These are phyloP conservation scores for Steinernema khuongi DNA, from an alignment of 1,140 invertebrate species.

Conservation along the genomic window DNA sequence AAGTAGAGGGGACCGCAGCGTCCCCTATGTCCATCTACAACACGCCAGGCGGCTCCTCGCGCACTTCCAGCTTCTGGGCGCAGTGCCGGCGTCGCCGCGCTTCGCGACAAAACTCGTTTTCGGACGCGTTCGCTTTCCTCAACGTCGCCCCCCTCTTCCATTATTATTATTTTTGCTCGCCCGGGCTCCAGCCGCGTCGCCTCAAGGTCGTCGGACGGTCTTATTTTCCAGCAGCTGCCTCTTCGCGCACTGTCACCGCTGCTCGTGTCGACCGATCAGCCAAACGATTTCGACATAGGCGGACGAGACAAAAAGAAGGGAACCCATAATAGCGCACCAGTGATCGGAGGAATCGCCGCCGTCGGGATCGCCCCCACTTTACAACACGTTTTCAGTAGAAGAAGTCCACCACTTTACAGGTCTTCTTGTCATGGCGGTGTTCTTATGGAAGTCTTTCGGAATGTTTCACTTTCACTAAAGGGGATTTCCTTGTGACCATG, in stretches of 20 bases:
- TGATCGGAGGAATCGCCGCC: background rate
- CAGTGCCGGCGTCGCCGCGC: background rate
- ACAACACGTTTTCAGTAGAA: background rate
- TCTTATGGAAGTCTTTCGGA: too few relatives aligned
- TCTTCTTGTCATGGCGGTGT: too few relatives aligned
- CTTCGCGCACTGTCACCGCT: background rate
- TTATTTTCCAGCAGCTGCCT: slow-evolving; percentile 11
- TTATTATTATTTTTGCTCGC: slow-evolving; percentile 7
- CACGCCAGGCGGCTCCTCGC: background rate
- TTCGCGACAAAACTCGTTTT: slow-evolving; percentile 8
- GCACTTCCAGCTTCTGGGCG: slow-evolving; percentile 4
- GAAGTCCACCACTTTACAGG: background rate
- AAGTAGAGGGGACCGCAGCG: background rate
- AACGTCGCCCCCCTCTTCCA: background rate
- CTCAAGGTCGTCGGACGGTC: slow-evolving; percentile 14
- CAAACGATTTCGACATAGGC: slow-evolving; percentile 1
- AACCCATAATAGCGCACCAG: background rate
- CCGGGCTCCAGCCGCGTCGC: background rate
- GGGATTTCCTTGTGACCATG: too few relatives aligned
- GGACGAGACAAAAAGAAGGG: background rate
- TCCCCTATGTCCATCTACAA: background rate
- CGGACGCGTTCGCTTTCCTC: background rate
- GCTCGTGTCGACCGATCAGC: background rate
- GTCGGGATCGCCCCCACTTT: background rate
- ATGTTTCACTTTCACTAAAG: too few relatives aligned